Evolutionary conservation across 2,113 vertebrate species (phyloP), one percentile per base, ranked within the genome.

Genomic region (Oenanthe melanoleuca): DNA sequence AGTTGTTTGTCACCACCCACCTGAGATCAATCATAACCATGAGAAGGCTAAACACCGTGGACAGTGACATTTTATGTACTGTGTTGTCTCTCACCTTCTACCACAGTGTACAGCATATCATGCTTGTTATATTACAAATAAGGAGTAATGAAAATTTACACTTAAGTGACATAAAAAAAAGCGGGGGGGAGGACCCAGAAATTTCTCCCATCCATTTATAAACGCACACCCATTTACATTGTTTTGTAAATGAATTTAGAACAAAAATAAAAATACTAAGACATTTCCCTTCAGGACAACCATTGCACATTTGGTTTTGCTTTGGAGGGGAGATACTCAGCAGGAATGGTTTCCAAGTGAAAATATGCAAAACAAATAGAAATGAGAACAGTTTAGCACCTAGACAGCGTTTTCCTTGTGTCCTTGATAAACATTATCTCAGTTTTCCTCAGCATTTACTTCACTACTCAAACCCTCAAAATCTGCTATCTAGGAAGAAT

Each of bases 221-320:
- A 89, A 88, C 78, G 72, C 93, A 96, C 94, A 95, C 26, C 34
- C 94, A 94, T 88, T 94, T 93, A 78, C 88, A 89, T 86, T 37
- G 25, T 95, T 96, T 92, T 95, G 90, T 96, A 95, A 93, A 90
- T 81, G 28, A 94, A 93, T 89, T 92, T 31, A 90, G 71, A 85
- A 85, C 33, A 85, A 97, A 66, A 95, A 83, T 86, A 89, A 95
- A 94, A 72, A 53, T 47, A 81, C 12, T 72, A 55, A 87, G 34
- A 6, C 75, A 66, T 40, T 89, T 90, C 71, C 88, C 71, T 95
- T 95, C 69, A 80, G 86, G 80, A 90, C 34, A 86, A 78, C 42
- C 65, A 94, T 2, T 78, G 94, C 60, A 88, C 61, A 80, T 67
- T 77, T 84, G 65, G 64, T 74, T 91, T 96, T 84, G 81, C 69